phyloP scores from a whole-genome alignment of 2,113 vertebrate genomes.

The Scortum barcoo region DNA sequence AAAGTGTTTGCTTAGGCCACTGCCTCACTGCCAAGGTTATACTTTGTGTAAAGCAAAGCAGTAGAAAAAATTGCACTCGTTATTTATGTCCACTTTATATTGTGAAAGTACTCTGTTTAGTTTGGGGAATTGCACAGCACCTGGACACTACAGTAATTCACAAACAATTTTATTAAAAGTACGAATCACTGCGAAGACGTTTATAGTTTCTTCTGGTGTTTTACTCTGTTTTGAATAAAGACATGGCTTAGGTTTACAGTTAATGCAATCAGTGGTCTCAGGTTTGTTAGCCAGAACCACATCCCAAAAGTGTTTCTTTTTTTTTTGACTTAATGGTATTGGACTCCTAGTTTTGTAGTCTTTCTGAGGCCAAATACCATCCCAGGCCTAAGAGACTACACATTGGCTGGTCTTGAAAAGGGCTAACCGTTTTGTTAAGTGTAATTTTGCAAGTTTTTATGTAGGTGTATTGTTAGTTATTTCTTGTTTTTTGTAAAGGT shows the following conservation, averaged over 20 bases:
- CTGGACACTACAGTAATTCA: conserved; percentile 20
- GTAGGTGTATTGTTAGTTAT: not conserved
- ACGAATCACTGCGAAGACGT: not conserved
- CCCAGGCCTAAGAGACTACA: not conserved
- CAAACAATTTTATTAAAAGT: conserved; percentile 7
- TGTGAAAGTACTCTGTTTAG: conserved; percentile 12
- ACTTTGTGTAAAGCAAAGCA: conserved; percentile 56
- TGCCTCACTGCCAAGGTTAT: conserved; percentile 50
- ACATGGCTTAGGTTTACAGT: conserved; percentile 18
- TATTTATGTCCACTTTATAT: conserved; percentile 69
- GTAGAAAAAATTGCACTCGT: conserved; percentile 60
- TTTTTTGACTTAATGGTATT: conserved; percentile 26
- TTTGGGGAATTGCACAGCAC: conserved; percentile 48
- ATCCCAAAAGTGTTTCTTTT: conserved; percentile 10
- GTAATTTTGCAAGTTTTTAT: conserved; percentile 5
- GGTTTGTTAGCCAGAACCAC: conserved; percentile 4
- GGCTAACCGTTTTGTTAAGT: conserved; percentile 27
- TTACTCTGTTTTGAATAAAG: conserved; percentile 14
- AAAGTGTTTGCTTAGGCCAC: conserved; percentile 43
- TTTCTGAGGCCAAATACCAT: not conserved
- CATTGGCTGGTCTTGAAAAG: conserved; percentile 24
- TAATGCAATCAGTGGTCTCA: not conserved
- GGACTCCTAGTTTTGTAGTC: not conserved
- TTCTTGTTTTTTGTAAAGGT: not conserved
- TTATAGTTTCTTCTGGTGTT: conserved; percentile 20